Evolutionary conservation across 2,113 vertebrate genomes (phyloP).

Genomic region (Vulpes vulpes): DNA sequence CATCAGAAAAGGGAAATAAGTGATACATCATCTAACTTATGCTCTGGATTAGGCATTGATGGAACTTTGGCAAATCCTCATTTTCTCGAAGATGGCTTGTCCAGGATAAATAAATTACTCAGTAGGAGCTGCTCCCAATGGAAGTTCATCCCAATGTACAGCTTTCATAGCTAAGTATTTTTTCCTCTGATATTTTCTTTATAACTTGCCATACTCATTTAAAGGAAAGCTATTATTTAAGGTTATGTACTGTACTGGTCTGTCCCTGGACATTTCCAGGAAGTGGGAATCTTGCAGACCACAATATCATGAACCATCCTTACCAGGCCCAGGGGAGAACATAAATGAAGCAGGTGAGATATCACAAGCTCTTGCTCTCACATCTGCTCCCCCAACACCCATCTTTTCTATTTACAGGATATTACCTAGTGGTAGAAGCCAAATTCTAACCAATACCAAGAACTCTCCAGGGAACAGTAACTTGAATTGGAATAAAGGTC

Average conservation of each 20-base stretch:
- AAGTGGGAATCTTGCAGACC: not conserved
- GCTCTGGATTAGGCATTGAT: not conserved
- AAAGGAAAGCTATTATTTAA: slow-evolving; percentile 15
- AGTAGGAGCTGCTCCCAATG: not conserved
- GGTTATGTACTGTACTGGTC: not conserved
- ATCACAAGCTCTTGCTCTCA: not conserved
- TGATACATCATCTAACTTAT: not conserved
- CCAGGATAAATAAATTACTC: no score
- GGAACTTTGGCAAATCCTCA: not conserved
- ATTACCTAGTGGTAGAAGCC: not conserved
- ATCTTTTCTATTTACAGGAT: not conserved
- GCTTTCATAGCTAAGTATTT: not conserved
- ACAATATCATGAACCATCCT: not conserved
- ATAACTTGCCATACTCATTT: not conserved
- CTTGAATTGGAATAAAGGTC: not conserved
- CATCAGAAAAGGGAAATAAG: not conserved
- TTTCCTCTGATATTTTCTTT: not conserved
- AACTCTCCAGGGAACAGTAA: not conserved
- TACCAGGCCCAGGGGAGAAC: not conserved
- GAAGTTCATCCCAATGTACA: not conserved
- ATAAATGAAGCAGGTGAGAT: not conserved
- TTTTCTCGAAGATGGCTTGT: not conserved
- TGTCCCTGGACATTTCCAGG: not conserved
- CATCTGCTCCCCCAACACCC: not conserved
- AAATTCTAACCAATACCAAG: not conserved